Evolutionary conservation across 2,888 invertebrate genomes (phyloP).

Genomic region (Synergus laeviventris): DNA sequence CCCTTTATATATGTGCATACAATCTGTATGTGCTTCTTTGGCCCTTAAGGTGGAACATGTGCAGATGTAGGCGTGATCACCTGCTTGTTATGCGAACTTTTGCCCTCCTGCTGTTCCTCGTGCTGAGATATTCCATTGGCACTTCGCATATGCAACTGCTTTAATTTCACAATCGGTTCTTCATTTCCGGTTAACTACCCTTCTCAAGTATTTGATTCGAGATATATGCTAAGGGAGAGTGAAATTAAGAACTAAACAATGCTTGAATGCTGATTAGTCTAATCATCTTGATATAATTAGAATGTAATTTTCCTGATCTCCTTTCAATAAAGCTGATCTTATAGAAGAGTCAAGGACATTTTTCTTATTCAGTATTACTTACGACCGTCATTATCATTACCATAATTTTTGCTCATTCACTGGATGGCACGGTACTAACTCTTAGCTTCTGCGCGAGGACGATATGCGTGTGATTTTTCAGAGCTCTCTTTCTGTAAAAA

Average conservation of each 20-base stretch:
- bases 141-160: conserved; percentile 28
- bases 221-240: conserved; percentile 7
- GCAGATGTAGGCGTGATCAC: conserved; percentile 71
- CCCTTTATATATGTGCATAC: conserved; percentile 6
- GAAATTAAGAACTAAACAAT: not conserved
- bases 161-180: conserved; percentile 30
- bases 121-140: conserved; percentile 36
- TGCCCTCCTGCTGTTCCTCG: conserved; percentile 53
- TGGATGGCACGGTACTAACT: conserved; percentile 19
- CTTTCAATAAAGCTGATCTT: conserved; percentile 21
- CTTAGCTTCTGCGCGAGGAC: not conserved
- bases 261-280: not conserved
- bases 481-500: conserved; percentile 29
- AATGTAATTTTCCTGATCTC: not conserved
- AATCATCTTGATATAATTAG: not conserved
- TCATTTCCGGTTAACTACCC: conserved; percentile 26
- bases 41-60: conserved; percentile 46
- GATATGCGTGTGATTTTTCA: conserved; percentile 28
- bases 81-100: conserved; percentile 62
- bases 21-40: conserved; percentile 14
- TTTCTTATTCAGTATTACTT: conserved; percentile 36
- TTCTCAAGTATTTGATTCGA: conserved; percentile 11
- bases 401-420: conserved; percentile 35
- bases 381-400: conserved; percentile 35
- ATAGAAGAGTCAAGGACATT: conserved; percentile 26